Evolutionary conservation across 1,140 invertebrate genomes (phyloP), one percentile per base, ranked within the genome.

Genomic region (Drosophila bocki): DNA sequence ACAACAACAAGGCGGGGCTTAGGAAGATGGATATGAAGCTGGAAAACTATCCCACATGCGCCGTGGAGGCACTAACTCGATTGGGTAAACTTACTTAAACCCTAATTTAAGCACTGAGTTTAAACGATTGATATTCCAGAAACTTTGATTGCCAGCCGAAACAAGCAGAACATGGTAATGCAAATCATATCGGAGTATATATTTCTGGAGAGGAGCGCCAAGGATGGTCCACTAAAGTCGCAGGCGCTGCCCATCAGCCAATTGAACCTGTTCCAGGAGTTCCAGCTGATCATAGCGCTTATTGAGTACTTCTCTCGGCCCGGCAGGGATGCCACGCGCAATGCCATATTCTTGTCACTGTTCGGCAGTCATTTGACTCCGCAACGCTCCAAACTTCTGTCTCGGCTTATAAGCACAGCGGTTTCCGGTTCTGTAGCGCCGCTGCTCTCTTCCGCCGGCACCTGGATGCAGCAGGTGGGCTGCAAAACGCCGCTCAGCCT

Each of bases 391-490:
- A 95, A 95, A 82, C 93, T 97, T 60, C 92, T 97, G n/a, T 96
- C 95, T 22, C 96, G 96, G 92, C 93, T 97, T 22, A 96, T 97
- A 1, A 97, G 96, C 4, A 94, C 97, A 70, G 95, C 96, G 0
- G 95, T 97, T 19, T 95, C 96, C 0, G 96, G 95, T 0, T 95
- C 96, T 35, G 96, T 96, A 68, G 94, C 95, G 11, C 94, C 95
- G 22, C 92, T 97, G 3, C 91, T 97, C 15, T 94, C 95, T 57
- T 96, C 96, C 1, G 95, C 96, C 22, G 96, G 96, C 65, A 96
- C 96, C n/a, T 97, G 96, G 96, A 95, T 97, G 93, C 96, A 97
- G 92, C 96, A 97, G 87, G 94, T 96, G 62, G 96, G 96, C 11
- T 96, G 96, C 58, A 96, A 96, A n/a, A 96, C 96, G 0, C 26